Base-by-base conservation (phyloP, 92 coral and sea anemone species). In the Muricea muricata region DNA sequence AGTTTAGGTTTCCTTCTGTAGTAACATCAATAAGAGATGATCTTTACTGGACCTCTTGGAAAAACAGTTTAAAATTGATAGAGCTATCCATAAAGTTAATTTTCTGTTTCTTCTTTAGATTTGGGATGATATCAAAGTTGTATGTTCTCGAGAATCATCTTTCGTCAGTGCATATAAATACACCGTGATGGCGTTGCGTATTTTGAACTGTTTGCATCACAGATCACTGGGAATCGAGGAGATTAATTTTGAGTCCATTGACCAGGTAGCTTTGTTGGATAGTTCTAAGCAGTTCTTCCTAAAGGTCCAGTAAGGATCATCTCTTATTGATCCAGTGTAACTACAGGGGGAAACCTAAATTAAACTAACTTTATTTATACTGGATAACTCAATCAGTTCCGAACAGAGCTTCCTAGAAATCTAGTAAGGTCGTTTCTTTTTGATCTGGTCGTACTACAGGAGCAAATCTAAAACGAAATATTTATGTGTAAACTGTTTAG, bases 151-250 rank as follows among this genome's bases (percentile, higher is more conserved):
- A 5, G 47, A 55, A 3, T 13, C 83, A 23, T 6, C 48, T 7
- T 78, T 56, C 65, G 26, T 58, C 52, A 78, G 83, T 78, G 83
- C 56, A 57, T 78, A 50, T 33, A 70, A 78, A 65, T 78, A 78
- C 54, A 31, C 32, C 13, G 65, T 78, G 40, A 39, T 78, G 42
- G 83, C 83, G 8, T 41, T 78, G 11, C 83, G 83, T 17, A 29
- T 57, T 15, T 78, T 52, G 7, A 78, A 55, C 83, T 78, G 83
- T 34, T 39, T 78, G 12, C 69, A 57, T 78, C 83, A 52, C 39
- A 20, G 83, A 55, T 78, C 83, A 30, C 41, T 58, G 45, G 83
- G 83, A 7, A 65, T 33, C 40, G 54, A 78, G 29, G 83, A 78
- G 34, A 78, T 78, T 35, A 71, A 78, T 39, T 78, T 78, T 78